A percentile compares a stretch with the other conserved stretches of the same genome.
These are phyloP conservation scores for Drosophila fulvimacula DNA, from an alignment of 2,888 invertebrate species.

Conservation along the genomic window DNA sequence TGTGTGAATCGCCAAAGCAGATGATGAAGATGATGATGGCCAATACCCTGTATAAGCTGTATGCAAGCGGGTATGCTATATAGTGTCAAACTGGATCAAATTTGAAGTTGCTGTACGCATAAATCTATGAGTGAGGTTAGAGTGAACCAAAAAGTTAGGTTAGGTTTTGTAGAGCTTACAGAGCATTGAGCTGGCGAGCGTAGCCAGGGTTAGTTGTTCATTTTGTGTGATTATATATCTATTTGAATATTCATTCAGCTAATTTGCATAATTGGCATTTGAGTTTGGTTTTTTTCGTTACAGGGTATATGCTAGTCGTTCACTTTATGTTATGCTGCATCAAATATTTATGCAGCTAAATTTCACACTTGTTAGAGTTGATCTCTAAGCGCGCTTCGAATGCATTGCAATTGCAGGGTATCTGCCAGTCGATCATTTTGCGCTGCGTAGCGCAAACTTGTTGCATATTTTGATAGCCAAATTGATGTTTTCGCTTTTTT, in stretches of 20 bases:
- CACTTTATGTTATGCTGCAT: neutral
- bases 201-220: neutral
- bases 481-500: slow-evolving; percentile 16
- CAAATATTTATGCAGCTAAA: too few relatives aligned
- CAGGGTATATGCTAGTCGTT: neutral
- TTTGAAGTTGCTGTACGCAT: neutral
- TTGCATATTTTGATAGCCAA: neutral
- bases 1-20: slow-evolving; percentile 12
- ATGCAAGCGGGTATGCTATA: neutral
- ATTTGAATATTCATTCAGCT: neutral
- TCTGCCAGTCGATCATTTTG: neutral
- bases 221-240: neutral
- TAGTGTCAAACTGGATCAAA: neutral
- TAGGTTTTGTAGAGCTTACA: neutral
- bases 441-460: neutral
- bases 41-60: neutral
- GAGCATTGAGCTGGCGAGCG: neutral
- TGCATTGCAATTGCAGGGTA: neutral
- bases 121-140: neutral
- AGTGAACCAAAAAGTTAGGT: neutral
- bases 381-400: neutral
- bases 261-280: too few relatives aligned
- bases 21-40: neutral
- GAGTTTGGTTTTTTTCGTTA: too few relatives aligned
- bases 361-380: too few relatives aligned